Conservation (phyloP, 2,888 invertebrate genomes). For the Antheraea assamensis region DNA sequence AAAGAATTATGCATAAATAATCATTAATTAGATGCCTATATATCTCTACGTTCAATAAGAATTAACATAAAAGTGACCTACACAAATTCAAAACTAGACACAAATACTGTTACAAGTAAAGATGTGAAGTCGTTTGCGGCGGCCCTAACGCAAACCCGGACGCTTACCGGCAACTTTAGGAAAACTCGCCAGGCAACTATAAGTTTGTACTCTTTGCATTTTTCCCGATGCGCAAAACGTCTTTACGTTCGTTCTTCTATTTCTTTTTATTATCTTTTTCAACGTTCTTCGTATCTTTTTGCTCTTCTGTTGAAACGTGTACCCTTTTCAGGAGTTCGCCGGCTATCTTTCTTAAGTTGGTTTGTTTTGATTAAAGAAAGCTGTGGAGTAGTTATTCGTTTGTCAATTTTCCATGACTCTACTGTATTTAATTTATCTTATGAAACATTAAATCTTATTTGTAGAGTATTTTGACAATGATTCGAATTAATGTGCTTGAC, state of each 20-base stretch:
- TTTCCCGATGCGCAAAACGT: slow-evolving; percentile 62
- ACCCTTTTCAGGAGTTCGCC: slow-evolving; percentile 78
- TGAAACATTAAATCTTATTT: background rate
- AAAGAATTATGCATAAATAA: too few species aligned
- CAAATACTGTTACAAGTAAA: background rate
- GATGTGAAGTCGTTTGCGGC: background rate
- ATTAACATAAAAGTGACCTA: background rate
- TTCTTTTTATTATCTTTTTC: slow-evolving; percentile 46
- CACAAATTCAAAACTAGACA: background rate
- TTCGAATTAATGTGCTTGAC: background rate
- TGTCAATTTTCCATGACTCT: background rate
- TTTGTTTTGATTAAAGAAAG: slow-evolving; percentile 54
- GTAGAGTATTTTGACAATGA: background rate
- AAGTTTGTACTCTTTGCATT: slow-evolving; percentile 74
- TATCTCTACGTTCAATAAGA: too few species aligned
- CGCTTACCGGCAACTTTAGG: slow-evolving; percentile 44
- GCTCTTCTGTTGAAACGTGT: slow-evolving; percentile 70
- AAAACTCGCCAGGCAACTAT: slow-evolving; percentile 73
- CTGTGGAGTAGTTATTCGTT: slow-evolving; percentile 47
- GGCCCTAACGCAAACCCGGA: background rate
- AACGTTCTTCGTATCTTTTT: slow-evolving; percentile 70
- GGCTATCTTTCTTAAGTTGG: slow-evolving; percentile 80
- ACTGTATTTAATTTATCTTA: background rate
- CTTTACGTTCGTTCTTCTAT: slow-evolving; percentile 24
- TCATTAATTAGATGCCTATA: too few species aligned